Evolutionary conservation across 2,888 invertebrate species (phyloP), one percentile per base, ranked within the genome.

Genomic region (Habroteleia sp.): DNA sequence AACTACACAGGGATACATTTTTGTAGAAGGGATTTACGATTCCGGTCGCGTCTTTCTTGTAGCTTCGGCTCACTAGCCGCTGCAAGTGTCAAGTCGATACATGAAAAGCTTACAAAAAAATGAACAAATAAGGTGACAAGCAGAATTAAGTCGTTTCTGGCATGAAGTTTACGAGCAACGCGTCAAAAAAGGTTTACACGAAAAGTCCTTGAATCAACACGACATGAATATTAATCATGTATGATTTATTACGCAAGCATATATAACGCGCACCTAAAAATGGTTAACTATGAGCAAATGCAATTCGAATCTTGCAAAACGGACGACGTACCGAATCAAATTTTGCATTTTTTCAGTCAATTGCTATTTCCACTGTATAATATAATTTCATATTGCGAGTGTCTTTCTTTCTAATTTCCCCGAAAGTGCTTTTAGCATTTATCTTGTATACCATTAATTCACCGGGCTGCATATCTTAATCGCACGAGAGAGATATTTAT

Each of bases 371-470:
- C 17, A 31, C 48, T 44, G 37, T 29, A 54, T 54, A 68, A 68
- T 73, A 62, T 60, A 60, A 60, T 71, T 71, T 62, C 58, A 71
- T n/a, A n/a, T 66, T 75, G 65, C 50, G 33, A 69, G 46, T 54
- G 65, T 69, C 65, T 68, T 72, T 68, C 66, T 75, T 77, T 77
- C 77, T 79, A 81, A 79, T 82, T 80, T 78, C 79, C 72, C 77
- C 79, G 78, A 81, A 83, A 82, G 81, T 80, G 83, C 82, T 84
- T 82, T 83, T 82, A 83, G 83, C 77, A 78, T 82, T 84, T 83
- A 82, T 84, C 83, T 82, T 77, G 66, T 69, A 66, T 58, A 62
- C 79, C 82, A 83, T 82, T 82, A 82, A 82, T 82, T 81, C 72
- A 74, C 71, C 77, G 66, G 73, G 69, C 44, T 68, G 66, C 74